Evolutionary conservation across 2,113 vertebrate species (phyloP).

Genomic region (Eupsittula cactorum): DNA sequence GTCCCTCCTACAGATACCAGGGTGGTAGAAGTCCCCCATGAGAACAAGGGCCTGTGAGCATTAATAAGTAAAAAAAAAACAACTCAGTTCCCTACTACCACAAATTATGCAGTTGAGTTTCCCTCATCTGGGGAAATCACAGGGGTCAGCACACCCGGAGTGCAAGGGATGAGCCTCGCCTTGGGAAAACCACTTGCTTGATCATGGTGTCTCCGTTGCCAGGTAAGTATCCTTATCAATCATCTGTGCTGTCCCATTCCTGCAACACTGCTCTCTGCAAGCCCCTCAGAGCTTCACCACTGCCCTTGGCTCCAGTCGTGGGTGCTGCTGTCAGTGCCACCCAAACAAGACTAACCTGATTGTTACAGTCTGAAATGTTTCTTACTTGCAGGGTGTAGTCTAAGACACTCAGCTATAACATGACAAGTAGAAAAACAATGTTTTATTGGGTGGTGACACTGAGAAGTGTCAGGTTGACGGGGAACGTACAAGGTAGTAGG

Average conservation of each 20-base stretch:
- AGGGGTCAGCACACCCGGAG: background rate
- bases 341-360: background rate
- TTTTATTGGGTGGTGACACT: background rate
- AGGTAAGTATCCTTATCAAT: background rate
- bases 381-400: background rate
- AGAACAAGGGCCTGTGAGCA: too few relatives aligned
- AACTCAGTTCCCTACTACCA: background rate
- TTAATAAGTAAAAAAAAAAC: too few relatives aligned
- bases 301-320: background rate
- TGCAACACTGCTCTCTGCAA: background rate
- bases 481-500: background rate
- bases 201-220: background rate
- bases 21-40: too few relatives aligned
- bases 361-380: background rate
- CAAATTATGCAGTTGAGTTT: slow-evolving; percentile 46
- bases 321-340: background rate
- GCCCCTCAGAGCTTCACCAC: background rate
- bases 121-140: slow-evolving; percentile 9
- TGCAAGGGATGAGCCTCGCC: background rate
- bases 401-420: background rate
- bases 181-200: background rate
- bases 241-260: rapidly evolving
- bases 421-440: background rate
- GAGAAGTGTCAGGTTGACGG: background rate
- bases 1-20: too few relatives aligned